phyloP scores from a whole-genome alignment of 2,888 invertebrate genomes.

The Biston betularia region DNA sequence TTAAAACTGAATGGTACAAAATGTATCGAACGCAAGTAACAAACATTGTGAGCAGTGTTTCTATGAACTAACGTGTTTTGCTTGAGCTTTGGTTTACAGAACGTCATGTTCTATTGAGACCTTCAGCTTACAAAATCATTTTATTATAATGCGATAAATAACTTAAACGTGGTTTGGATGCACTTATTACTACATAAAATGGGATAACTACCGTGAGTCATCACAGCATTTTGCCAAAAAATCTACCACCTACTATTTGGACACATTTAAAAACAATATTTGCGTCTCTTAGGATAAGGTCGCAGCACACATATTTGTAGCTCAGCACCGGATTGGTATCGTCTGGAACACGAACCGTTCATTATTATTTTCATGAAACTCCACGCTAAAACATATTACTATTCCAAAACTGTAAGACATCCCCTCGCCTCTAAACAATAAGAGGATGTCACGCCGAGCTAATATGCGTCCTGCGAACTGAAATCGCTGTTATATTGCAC shows the following conservation, averaged over 20 bases:
- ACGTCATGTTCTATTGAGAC: slow-evolving; percentile 15
- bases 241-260: no score
- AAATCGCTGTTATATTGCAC: no score
- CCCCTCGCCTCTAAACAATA: neutral
- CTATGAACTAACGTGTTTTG: slow-evolving; percentile 41
- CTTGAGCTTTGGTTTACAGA: slow-evolving; percentile 71
- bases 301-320: neutral
- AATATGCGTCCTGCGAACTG: no score
- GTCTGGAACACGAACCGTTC: no score
- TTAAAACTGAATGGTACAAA: slow-evolving; percentile 65
- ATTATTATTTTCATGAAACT: neutral
- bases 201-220: no score
- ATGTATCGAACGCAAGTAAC: slow-evolving; percentile 63
- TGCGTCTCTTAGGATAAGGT: no score
- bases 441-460: no score
- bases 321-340: no score
- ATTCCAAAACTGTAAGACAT: no score
- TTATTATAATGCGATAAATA: neutral
- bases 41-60: slow-evolving; percentile 51
- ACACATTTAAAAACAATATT: no score
- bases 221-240: no score
- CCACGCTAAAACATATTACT: neutral
- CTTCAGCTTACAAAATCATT: slow-evolving; percentile 10
- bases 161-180: neutral
- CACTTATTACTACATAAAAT: no score